Percentiles rank a stretch among this genome's conserved stretches.
These are phyloP conservation scores for Trinorchestia longiramus DNA, from an alignment of 1,140 invertebrate genomes.

Conservation along the genomic window DNA sequence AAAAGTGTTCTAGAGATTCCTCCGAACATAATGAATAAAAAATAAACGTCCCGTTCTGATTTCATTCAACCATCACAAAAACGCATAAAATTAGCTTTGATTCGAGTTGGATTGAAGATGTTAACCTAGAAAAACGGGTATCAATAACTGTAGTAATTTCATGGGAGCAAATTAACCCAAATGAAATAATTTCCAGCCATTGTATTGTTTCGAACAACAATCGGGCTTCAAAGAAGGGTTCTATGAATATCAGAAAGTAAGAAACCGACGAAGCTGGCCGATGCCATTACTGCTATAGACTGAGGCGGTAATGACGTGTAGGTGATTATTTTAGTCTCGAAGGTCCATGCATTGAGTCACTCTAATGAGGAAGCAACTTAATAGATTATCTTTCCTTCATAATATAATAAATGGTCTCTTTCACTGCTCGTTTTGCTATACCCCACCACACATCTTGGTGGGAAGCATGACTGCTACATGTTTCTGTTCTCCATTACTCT, in stretches of 20 bases:
- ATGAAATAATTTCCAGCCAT: not conserved
- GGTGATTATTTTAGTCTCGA: not conserved
- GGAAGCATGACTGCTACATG: not conserved
- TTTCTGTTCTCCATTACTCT: not conserved
- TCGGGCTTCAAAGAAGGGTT: not conserved
- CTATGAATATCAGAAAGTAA: not conserved
- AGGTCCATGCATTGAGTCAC: not conserved
- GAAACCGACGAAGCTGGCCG: not conserved
- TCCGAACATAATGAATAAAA: not conserved
- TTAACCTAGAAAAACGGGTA: not conserved
- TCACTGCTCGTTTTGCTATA: not conserved
- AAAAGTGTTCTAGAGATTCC: not conserved
- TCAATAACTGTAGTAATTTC: not conserved
- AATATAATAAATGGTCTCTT: slow-evolving; percentile 1
- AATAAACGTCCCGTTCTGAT: not conserved
- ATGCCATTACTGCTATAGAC: not conserved
- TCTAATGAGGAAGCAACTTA: not conserved
- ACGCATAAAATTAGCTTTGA: not conserved
- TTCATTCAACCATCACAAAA: not conserved
- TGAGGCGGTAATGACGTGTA: not conserved
- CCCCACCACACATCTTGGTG: not conserved
- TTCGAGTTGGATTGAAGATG: not conserved
- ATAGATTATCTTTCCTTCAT: not conserved
- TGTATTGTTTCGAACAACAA: not conserved
- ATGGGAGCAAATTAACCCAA: not conserved